These are phyloP conservation scores for Gallirallus australis DNA, from an alignment of 2,797 vertebrate genomes.

Conservation along the genomic window DNA sequence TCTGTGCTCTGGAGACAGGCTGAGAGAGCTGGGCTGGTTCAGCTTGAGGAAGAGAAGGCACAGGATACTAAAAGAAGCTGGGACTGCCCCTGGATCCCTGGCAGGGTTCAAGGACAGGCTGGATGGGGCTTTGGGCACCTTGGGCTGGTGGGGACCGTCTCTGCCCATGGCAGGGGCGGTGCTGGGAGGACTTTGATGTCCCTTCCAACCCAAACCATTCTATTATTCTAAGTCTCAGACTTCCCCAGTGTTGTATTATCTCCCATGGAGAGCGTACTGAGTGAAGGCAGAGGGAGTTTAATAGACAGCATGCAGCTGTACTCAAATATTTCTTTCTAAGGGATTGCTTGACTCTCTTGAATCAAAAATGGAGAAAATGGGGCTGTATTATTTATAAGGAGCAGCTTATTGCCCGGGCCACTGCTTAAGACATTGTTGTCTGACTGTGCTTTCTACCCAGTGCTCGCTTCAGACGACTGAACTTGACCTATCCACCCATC, in stretches of 20 bases:
- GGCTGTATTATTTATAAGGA: not conserved
- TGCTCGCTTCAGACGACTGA: constrained; percentile 54
- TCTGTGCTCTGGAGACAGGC: no score
- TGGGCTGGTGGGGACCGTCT: no score
- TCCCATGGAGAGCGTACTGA: not conserved
- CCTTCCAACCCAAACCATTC: no score
- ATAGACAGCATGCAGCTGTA: not conserved
- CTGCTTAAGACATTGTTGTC: constrained; percentile 49
- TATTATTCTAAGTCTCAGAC: not conserved
- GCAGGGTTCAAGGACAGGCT: no score
- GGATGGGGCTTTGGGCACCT: no score
- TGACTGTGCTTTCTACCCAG: not conserved
- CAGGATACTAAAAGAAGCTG: no score
- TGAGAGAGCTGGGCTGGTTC: no score
- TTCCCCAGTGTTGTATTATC: not conserved
- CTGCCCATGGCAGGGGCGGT: no score
- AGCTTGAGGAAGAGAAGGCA: no score
- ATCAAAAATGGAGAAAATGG: not conserved
- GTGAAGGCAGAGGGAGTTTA: not conserved
- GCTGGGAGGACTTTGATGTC: no score
- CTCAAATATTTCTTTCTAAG: not conserved
- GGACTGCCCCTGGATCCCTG: no score
- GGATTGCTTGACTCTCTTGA: not conserved
- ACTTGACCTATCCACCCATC: constrained; percentile 64
- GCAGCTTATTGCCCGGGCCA: not conserved